Percentiles rank a stretch among this genome's conserved stretches.
Conservation (phyloP, 2,113 vertebrate species). For the Noturus placidus region DNA sequence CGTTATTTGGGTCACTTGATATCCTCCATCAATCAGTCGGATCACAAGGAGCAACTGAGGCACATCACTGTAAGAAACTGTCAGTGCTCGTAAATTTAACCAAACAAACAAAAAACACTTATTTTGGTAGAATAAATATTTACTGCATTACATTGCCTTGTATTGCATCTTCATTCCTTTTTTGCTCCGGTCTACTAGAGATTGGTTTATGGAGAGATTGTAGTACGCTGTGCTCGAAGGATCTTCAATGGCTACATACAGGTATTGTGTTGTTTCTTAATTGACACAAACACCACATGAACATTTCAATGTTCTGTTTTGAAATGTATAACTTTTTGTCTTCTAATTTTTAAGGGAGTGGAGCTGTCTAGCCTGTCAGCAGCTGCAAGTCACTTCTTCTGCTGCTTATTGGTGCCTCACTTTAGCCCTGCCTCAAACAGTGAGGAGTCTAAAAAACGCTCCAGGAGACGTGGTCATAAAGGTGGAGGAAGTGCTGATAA, state of each 20-base stretch:
- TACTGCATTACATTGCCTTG: neutral
- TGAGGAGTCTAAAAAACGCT: conserved; percentile 76
- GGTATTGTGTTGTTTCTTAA: conserved; percentile 58
- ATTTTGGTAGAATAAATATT: neutral
- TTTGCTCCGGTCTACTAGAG: conserved; percentile 64
- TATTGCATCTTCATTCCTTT: neutral
- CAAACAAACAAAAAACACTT: neutral
- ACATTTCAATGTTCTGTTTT: neutral
- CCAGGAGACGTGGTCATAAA: conserved; percentile 70
- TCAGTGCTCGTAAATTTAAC: neutral
- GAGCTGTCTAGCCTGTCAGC: conserved; percentile 73
- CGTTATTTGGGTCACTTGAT: conserved; percentile 76
- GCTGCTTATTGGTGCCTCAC: conserved; percentile 77
- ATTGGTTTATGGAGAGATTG: conserved; percentile 66
- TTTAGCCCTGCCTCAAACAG: conserved; percentile 62
- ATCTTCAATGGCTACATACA: conserved; percentile 76
- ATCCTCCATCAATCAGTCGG: conserved; percentile 65
- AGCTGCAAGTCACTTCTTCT: conserved; percentile 79
- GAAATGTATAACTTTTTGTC: neutral
- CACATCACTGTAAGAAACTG: conserved; percentile 70
- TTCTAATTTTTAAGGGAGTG: conserved; percentile 65
- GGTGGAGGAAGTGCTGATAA: conserved; percentile 66
- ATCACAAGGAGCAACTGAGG: conserved; percentile 68
- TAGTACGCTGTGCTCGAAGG: conserved; percentile 71
- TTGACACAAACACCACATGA: neutral